phyloP scores from a whole-genome alignment of 2,797 vertebrate genomes.

The Cheirogaleus major region DNA sequence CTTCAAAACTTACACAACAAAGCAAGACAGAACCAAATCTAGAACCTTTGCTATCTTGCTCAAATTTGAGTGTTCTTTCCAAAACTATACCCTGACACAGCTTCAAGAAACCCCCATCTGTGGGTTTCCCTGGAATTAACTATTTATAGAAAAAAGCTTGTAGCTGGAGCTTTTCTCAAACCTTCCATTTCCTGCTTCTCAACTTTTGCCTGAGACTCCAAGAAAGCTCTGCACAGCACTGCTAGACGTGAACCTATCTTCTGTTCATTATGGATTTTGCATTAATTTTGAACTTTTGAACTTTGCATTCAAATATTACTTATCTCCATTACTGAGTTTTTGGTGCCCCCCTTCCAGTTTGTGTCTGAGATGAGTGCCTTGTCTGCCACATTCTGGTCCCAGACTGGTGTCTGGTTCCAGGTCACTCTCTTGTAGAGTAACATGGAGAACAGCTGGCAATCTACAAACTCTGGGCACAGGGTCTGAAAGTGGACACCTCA shows the following conservation, averaged over 20 bases:
- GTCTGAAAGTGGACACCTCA: slow-evolving; percentile 82
- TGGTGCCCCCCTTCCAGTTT: not conserved
- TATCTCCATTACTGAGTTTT: too few relatives aligned
- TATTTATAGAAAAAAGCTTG: not conserved
- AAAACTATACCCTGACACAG: not conserved
- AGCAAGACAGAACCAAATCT: not conserved
- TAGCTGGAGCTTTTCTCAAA: not conserved
- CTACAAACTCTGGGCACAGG: slow-evolving; percentile 77
- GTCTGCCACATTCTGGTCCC: not conserved
- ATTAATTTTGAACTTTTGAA: not conserved
- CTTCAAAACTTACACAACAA: not conserved
- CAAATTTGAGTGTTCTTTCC: not conserved
- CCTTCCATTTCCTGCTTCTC: not conserved
- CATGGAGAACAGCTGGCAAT: slow-evolving; percentile 57
- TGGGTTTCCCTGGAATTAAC: not conserved
- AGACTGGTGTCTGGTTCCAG: slow-evolving; percentile 82
- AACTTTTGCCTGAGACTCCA: not conserved
- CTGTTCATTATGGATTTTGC: not conserved
- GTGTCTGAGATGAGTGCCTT: not conserved
- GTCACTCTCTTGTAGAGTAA: slow-evolving; percentile 85
- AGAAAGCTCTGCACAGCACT: accelerated
- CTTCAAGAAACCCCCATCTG: not conserved
- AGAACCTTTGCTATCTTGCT: not conserved
- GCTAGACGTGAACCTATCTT: not conserved
- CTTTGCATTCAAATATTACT: not conserved